Percentiles rank a stretch among this genome's conserved stretches.
Conservation (phyloP, 2,113 vertebrate genomes). For the Catharus minimus region DNA sequence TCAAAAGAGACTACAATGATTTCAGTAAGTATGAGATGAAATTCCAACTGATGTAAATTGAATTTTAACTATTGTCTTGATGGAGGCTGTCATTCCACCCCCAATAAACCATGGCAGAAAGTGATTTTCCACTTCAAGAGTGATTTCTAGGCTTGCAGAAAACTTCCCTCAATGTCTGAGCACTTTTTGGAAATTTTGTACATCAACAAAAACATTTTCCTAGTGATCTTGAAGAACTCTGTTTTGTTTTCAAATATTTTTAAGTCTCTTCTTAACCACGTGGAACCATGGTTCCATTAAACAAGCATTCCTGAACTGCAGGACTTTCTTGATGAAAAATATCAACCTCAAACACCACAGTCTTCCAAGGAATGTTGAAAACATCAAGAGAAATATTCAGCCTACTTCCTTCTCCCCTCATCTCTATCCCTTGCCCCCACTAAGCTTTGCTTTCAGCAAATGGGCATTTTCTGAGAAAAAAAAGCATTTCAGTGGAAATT, state of each 20-base stretch:
- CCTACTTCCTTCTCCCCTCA: not conserved
- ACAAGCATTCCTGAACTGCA: not conserved
- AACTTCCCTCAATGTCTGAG: not conserved
- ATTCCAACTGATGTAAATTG: not conserved
- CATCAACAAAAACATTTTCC: not conserved
- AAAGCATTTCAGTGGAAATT: not conserved
- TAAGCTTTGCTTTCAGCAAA: not conserved
- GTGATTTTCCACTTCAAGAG: not conserved
- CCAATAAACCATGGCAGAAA: not conserved
- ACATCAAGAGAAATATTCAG: not conserved
- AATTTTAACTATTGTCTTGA: not conserved
- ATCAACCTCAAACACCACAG: not conserved
- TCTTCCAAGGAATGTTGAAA: not conserved
- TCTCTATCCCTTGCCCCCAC: not conserved
- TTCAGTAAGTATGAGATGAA: not conserved
- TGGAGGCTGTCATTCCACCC: not conserved
- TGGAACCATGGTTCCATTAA: not conserved
- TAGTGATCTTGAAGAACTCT: not conserved
- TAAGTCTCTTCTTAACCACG: not conserved
- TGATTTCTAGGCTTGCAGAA: not conserved
- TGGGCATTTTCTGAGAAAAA: not conserved
- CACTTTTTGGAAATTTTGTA: not conserved
- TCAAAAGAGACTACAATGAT: not conserved
- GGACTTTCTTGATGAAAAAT: not conserved
- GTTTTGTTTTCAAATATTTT: not conserved